phyloP scores from a whole-genome alignment of 1,140 invertebrate species.

The Euborellia annulipes region DNA sequence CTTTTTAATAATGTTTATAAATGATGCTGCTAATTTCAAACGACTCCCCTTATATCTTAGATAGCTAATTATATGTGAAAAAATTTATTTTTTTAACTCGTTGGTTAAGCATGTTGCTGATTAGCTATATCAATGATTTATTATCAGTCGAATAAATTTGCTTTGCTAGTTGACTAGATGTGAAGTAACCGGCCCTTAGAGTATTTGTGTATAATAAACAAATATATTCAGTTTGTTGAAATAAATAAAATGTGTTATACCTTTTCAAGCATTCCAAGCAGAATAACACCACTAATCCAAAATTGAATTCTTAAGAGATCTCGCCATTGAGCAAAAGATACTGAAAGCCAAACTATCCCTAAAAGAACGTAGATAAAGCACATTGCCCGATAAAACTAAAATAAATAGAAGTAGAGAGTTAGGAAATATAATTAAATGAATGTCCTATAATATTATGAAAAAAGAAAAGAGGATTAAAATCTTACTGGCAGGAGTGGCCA shows the following conservation, averaged over 20 bases:
- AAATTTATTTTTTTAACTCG: background rate
- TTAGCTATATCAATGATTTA: background rate
- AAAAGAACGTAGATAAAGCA: slow-evolving; percentile 70
- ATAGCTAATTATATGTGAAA: too few species aligned
- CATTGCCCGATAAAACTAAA: slow-evolving; percentile 81
- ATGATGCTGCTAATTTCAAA: too few species aligned
- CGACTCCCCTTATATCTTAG: too few species aligned
- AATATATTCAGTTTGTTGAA: too few species aligned
- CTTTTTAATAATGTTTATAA: too few species aligned
- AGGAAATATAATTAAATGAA: background rate
- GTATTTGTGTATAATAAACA: too few species aligned
- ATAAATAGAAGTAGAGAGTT: slow-evolving; percentile 10
- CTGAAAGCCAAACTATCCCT: slow-evolving; percentile 66
- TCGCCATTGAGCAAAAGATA: slow-evolving; percentile 75
- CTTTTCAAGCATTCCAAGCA: slow-evolving; percentile 70
- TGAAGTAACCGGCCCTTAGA: too few species aligned
- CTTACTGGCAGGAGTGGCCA: slow-evolving; percentile 34
- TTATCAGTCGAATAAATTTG: background rate
- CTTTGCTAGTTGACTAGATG: background rate
- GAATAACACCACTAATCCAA: slow-evolving; percentile 83
- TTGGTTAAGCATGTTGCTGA: background rate
- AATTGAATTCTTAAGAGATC: slow-evolving; percentile 87
- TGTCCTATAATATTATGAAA: background rate
- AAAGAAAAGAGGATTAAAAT: slow-evolving; percentile 7
- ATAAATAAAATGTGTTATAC: slow-evolving; percentile 10